phyloP scores from a whole-genome alignment of 2,113 vertebrate genomes.

The Mormoops blainvillei region DNA sequence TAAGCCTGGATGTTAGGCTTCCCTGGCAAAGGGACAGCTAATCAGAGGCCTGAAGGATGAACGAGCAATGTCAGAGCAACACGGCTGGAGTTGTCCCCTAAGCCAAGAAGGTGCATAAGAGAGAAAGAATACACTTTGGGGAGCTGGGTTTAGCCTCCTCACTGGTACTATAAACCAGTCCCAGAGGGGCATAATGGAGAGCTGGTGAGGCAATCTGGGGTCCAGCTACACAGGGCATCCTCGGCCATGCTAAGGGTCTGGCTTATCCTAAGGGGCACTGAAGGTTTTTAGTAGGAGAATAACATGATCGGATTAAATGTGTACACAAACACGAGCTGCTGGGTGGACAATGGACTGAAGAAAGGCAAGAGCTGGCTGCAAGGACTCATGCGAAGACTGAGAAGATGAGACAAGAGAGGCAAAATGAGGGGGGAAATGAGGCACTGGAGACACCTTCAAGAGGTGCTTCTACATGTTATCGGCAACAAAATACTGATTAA shows the following conservation, averaged over 20 bases:
- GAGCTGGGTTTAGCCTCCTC: not conserved
- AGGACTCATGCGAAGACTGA: not conserved
- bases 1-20: not conserved
- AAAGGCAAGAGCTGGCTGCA: not conserved
- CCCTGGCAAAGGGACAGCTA: not conserved
- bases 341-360: not conserved
- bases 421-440: not conserved
- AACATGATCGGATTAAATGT: not conserved
- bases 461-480: not conserved
- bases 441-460: not conserved
- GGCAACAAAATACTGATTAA: not conserved
- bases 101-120: not conserved
- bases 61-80: not conserved
- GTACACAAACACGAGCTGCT: not conserved
- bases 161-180: not conserved
- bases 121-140: not conserved
- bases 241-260: not conserved
- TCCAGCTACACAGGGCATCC: too few relatives aligned
- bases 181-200: not conserved
- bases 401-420: not conserved
- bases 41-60: not conserved
- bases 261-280: not conserved
- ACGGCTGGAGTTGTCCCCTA: not conserved
- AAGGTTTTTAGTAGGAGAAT: not conserved
- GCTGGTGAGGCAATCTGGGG: too few relatives aligned